Evolutionary conservation across 2,113 vertebrate genomes (phyloP), one percentile per base, ranked within the genome.

Genomic region (Oxygymnocypris stewartii): DNA sequence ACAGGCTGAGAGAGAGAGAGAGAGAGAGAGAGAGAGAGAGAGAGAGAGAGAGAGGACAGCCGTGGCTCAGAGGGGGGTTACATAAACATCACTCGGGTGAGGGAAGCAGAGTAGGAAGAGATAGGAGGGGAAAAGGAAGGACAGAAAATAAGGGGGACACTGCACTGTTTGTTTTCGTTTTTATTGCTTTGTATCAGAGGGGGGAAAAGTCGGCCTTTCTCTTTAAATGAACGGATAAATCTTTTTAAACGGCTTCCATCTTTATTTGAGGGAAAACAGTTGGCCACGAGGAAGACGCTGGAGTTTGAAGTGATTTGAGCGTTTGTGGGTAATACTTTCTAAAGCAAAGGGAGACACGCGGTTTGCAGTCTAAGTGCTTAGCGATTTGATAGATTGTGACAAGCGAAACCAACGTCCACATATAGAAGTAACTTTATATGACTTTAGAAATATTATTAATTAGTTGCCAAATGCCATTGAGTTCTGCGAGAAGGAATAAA

Each of bases 111-210:
- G 83, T 83, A 73, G 84, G 79, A 88, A 88, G 35, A 85, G 51
- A 83, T 67, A 86, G 81, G 82, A 87, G 84, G 88, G 75, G 85
- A n/a, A 86, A 51, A 79, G 86, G 86, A 84, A 86, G 47, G 74
- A 88, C 86, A 85, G 85, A 83, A 73, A 84, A 84, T 65, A 73
- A 61, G 75, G 69, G 69, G 74, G 79, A 74, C 61, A 80, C 74
- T 79, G 51, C 35, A 67, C 57, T 79, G 73, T 67, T 79, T 85
- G 79, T 87, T 84, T 83, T 75, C 86, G n/a, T 71, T 83, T 67
- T 54, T 74, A 69, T 83, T 6, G 11, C 42, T 86, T 74, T 85
- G 86, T 71, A 84, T 82, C 82, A 73, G 76, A 51, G 57, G 8
- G 20, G 51, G 14, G 4, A 65, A 42, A 69, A 61, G 25, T 28